These are phyloP conservation scores for Hirundo rustica DNA, from an alignment of 2,797 vertebrate species.

Conservation along the genomic window DNA sequence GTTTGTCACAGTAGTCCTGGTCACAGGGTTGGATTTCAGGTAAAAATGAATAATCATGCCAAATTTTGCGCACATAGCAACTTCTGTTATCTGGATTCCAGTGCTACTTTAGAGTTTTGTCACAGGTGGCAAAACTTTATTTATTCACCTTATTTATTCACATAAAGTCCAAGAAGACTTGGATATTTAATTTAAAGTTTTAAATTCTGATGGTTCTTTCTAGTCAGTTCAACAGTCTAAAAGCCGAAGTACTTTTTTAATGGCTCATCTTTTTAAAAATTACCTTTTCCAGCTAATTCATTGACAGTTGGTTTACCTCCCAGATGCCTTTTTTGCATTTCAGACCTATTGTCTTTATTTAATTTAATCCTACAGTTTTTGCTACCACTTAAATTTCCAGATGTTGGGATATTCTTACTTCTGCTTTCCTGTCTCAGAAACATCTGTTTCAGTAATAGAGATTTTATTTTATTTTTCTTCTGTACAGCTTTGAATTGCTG, in stretches of 20 bases:
- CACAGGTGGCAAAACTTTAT: not conserved
- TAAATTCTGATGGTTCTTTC: not conserved
- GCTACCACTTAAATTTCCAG: slow-evolving; percentile 1
- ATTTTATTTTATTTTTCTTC: slow-evolving; percentile 48
- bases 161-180: not conserved
- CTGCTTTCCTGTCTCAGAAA: not conserved
- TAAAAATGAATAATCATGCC: not conserved
- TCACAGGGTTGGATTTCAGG: not conserved
- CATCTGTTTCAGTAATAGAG: slow-evolving; percentile 37
- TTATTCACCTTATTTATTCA: not conserved
- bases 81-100: not conserved
- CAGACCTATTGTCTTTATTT: slow-evolving; percentile 11
- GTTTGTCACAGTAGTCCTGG: not conserved
- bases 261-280: not conserved
- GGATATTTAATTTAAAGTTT: not conserved
- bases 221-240: not conserved
- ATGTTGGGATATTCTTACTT: slow-evolving; percentile 4
- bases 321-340: not conserved
- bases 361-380: not conserved
- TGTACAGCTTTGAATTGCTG: not conserved
- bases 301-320: not conserved
- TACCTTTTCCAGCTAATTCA: not conserved
- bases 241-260: not conserved
- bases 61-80: not conserved
- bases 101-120: not conserved